Conservation (phyloP, 2,797 vertebrate genomes). For the Thunnus albacares region DNA sequence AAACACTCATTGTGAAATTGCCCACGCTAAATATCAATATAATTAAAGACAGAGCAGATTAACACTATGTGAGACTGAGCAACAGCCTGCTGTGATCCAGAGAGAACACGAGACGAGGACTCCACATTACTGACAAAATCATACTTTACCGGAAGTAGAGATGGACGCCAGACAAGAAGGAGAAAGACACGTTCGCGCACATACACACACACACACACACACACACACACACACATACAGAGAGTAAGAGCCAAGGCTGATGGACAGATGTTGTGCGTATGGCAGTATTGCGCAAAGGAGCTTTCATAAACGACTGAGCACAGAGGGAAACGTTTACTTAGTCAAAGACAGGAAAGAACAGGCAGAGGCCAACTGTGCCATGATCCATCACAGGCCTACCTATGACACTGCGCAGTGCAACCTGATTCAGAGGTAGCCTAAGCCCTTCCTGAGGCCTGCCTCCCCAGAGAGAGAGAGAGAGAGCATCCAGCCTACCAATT, state of each 20-base stretch:
- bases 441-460: conserved; percentile 55
- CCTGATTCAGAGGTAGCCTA: conserved; percentile 60
- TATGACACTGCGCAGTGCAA: conserved; percentile 69
- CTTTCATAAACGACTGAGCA: conserved; percentile 75
- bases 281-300: conserved; percentile 71
- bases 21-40: conserved; percentile 28
- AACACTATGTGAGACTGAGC: conserved; percentile 33
- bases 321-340: conserved; percentile 83
- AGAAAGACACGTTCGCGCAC: neutral
- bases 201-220: neutral
- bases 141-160: conserved; percentile 54
- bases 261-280: conserved; percentile 77
- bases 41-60: conserved; percentile 24
- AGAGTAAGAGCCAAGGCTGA: conserved; percentile 67
- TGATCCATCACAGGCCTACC: conserved; percentile 76
- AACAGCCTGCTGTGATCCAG: conserved; percentile 41
- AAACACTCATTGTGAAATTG: conserved; percentile 18
- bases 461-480: conserved; percentile 32
- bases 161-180: conserved; percentile 40
- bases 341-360: conserved; percentile 80
- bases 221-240: conserved; percentile 26
- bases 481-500: conserved; percentile 24
- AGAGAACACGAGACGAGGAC: conserved; percentile 29
- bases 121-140: conserved; percentile 44
- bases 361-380: conserved; percentile 73